Percentiles rank a stretch among this genome's conserved stretches.
Evolutionary conservation across 1,140 invertebrate species (phyloP).

Genomic region (Contarinia nasturtii): DNA sequence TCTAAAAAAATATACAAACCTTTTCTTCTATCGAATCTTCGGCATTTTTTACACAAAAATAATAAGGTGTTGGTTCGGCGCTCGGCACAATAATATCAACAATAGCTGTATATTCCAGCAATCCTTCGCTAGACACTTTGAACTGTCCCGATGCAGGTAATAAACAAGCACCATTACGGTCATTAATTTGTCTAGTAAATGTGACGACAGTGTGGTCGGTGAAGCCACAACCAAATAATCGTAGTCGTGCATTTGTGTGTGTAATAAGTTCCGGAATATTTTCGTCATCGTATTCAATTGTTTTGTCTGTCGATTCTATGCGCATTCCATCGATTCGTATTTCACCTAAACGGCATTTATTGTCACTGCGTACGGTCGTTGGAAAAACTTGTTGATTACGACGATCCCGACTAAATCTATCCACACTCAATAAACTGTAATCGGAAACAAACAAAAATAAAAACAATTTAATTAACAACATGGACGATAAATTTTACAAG

Average conservation of each 20-base stretch:
- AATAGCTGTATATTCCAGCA: constrained; percentile 29
- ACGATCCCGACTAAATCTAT: too few relatives aligned
- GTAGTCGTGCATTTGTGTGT: constrained; percentile 32
- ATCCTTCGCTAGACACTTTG: constrained; percentile 24
- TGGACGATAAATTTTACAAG: too few relatives aligned
- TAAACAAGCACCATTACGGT: constrained; percentile 30
- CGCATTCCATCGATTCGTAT: constrained; percentile 32
- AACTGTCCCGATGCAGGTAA: constrained; percentile 27
- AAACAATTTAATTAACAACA: too few relatives aligned
- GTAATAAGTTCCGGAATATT: constrained; percentile 47
- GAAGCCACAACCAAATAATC: constrained; percentile 56
- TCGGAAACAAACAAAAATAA: too few relatives aligned
- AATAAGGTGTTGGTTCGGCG: constrained; percentile 28
- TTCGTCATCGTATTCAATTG: constrained; percentile 33
- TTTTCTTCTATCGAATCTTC: constrained; percentile 14
- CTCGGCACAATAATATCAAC: constrained; percentile 37
- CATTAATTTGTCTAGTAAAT: constrained; percentile 38
- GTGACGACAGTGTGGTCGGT: constrained; percentile 42
- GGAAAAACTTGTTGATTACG: too few relatives aligned
- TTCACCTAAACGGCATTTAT: too few relatives aligned
- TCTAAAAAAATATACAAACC: constrained; percentile 1
- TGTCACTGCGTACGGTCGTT: too few relatives aligned
- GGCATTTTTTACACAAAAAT: constrained; percentile 43
- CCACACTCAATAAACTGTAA: too few relatives aligned
- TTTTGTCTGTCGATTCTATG: constrained; percentile 37